Percentiles rank a stretch among this genome's conserved stretches.
These are phyloP conservation scores for Megalops cyprinoides DNA, from an alignment of 2,797 vertebrate species.

Conservation along the genomic window DNA sequence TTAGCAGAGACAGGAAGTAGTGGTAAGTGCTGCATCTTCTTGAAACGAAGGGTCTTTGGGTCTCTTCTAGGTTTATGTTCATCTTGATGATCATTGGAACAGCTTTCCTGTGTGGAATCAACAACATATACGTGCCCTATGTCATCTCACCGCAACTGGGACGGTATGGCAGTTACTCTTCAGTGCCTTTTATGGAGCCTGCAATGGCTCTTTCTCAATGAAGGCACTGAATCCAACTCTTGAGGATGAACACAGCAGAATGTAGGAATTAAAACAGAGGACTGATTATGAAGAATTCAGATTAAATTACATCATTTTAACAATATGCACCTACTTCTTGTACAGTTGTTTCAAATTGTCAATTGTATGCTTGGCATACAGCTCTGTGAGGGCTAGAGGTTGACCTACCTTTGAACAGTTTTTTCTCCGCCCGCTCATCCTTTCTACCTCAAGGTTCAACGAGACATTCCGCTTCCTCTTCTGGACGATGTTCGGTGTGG, in stretches of 20 bases:
- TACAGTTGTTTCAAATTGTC: no score
- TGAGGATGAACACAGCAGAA: no score
- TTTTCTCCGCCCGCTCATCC: not conserved
- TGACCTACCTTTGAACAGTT: no score
- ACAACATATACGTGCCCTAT: slow-evolving; percentile 89
- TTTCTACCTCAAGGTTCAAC: slow-evolving; percentile 75
- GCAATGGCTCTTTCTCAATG: no score
- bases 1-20: not conserved
- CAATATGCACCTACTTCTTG: no score
- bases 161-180: slow-evolving; percentile 67
- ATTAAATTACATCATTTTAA: no score
- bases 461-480: slow-evolving; percentile 90
- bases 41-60: not conserved
- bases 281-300: no score
- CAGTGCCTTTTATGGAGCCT: no score
- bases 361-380: no score
- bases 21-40: not conserved
- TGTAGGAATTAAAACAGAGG: no score
- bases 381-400: no score
- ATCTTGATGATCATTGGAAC: slow-evolving; percentile 93
- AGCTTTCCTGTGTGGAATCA: slow-evolving; percentile 89
- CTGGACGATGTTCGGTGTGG: slow-evolving; percentile 92
- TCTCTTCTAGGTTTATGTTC: slow-evolving; percentile 84
- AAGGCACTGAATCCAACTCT: no score
- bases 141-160: slow-evolving; percentile 79